Evolutionary conservation across 2,113 vertebrate species (phyloP), one percentile per base, ranked within the genome.

Genomic region (Empidonax traillii): DNA sequence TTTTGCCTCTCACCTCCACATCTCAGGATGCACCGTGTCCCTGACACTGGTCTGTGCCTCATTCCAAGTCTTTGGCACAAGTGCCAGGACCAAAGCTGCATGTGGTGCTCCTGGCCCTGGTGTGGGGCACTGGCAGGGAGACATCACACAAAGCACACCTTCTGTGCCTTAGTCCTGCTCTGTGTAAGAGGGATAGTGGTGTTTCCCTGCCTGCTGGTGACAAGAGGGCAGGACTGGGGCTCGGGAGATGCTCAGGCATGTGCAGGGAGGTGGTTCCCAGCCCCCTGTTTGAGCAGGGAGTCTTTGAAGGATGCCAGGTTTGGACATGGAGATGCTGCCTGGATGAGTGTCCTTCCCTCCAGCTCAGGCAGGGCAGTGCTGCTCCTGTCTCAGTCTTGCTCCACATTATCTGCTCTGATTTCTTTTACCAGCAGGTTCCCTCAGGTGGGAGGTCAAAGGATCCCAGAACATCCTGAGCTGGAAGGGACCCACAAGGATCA

Each of bases 291-390:
- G 13, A 62, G 56, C 9, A 46, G 61, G 47, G 37, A 4, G 14
- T 11, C 30, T 74, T 37, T 61, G 49, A 41, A 66, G 21, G 14
- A 4, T 56, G 28, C 33, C 31, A 33, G 31, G 44, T 73, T 27
- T 61, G 73, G 68, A 33, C 1, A 1, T 9, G 11, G 73, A 14
- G 19, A 17, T 31, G 3, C 0, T 17, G 68, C 35, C 41, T 55
- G 8, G 27, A 13, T 0, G 1, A 59, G 43, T 2, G 2, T 49
- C 49, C 73, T 35, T 23, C 31, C 22, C 31, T 35, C 28, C 0
- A 0, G 33, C 66, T 52, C 6, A 11, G 69, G 27, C 9, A 63
- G 43, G 39, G 33, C 66, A 33, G 46, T 2, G 71, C 46, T 33
- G 31, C 33, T 47, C 68, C 51, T 23, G 19, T 68, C 25, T 33